A percentile compares a stretch with the other conserved stretches of the same genome.
phyloP scores from a whole-genome alignment of 1,140 invertebrate species.

The Apis florea region DNA sequence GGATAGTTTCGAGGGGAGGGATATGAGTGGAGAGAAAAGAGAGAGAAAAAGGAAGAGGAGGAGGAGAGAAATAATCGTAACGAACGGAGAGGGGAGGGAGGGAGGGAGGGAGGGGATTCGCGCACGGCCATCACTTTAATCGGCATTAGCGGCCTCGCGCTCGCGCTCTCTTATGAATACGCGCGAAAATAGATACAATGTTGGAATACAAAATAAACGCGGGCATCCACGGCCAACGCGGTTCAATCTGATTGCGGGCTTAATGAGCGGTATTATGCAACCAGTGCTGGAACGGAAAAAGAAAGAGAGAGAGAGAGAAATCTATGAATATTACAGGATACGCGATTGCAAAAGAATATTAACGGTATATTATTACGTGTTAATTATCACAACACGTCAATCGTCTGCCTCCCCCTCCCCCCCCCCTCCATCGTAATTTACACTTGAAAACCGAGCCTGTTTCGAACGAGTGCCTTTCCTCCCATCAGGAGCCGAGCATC shows the following conservation, averaged over 20 bases:
- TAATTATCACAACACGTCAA: slow-evolving; percentile 54
- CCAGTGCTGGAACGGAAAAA: slow-evolving; percentile 52
- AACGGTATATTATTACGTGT: slow-evolving; percentile 58
- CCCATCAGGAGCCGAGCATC: not conserved
- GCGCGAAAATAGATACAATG: slow-evolving; percentile 28
- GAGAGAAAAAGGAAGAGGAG: not conserved
- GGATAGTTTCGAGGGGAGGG: not conserved
- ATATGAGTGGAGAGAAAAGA: too few relatives aligned
- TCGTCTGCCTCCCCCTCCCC: too few relatives aligned
- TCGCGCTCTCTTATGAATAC: slow-evolving; percentile 15
- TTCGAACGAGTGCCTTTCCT: not conserved
- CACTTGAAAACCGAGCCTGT: not conserved
- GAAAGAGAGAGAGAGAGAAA: not conserved
- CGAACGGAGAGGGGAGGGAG: not conserved
- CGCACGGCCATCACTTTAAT: slow-evolving; percentile 28
- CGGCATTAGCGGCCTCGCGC: slow-evolving; percentile 6
- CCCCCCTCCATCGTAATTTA: slow-evolving; percentile 6
- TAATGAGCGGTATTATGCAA: slow-evolving; percentile 63
- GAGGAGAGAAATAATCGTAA: not conserved
- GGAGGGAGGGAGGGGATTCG: not conserved
- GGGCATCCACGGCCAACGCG: slow-evolving; percentile 23
- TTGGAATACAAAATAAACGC: slow-evolving; percentile 31
- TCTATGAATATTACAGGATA: slow-evolving; percentile 52
- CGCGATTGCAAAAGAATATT: slow-evolving; percentile 55
- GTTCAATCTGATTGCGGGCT: slow-evolving; percentile 59